Base-by-base conservation (phyloP, 2,113 vertebrate genomes). In the Alligator mississippiensis region DNA sequence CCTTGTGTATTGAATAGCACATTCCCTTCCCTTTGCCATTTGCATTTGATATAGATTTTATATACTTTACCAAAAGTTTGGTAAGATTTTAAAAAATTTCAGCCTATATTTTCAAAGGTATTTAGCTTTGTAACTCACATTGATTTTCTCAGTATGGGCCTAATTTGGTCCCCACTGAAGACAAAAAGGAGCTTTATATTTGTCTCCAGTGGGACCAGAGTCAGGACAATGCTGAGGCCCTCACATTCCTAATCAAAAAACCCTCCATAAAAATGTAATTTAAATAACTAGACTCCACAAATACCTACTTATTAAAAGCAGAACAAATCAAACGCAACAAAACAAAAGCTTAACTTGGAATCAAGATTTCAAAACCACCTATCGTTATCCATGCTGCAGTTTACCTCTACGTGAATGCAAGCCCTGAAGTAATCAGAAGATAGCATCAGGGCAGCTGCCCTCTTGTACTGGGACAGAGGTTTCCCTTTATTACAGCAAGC, bases 1-100 rank as follows among this genome's bases (percentile, higher is more conserved):
- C 8, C 24, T 77, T 59, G 0, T 9, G 47, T n/a, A 38, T 14
- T 1, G 13, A 84, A 11, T 1, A 79, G 24, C 63, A 81, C 0
- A 0, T 16, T 59, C 82, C 72, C 58, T 24, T 28, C 34, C 38
- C 66, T 64, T 22, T 47, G 80, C 47, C 24, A 61, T 38, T 38
- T 61, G 6, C 0, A 0, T 2, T 47, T 47, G 47, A 47, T 47
- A 47, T 47, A 47, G 47, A 47, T 47, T 47, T 47, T 47, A 47
- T 47, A 8, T 47, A 47, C 47, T 47, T 47, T 47, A 47, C 47
- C 47, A 47, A 47, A 47, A 47, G 47, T 47, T 47, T 47, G 7
- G 47, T 47, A 47, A 47, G 47, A 47, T 47, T 47, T 8, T 47
- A 7, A 47, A 47, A 47, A 47, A 47, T 8, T 47, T 47, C 47